Percentiles rank a stretch among this genome's conserved stretches.
Evolutionary conservation across 2,888 invertebrate genomes (phyloP).

Genomic region (Girardia tigrina): DNA sequence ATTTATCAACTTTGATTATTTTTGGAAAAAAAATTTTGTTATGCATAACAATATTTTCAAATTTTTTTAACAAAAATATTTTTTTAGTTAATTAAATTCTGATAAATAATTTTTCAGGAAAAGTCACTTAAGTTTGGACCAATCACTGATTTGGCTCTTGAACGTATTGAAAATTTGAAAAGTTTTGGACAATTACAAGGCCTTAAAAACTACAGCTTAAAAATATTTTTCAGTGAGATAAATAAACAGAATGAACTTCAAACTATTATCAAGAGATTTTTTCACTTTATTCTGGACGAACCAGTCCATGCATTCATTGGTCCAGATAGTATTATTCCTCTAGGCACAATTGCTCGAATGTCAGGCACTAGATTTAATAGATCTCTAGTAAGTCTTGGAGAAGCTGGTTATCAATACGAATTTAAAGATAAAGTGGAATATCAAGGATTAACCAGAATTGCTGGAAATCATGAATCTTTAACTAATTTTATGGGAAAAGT

Average conservation of each 20-base stretch:
- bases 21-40: no score
- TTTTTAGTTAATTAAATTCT: no score
- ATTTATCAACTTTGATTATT: no score
- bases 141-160: not conserved
- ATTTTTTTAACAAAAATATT: no score
- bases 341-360: not conserved
- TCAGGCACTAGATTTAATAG: not conserved
- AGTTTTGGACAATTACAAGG: not conserved
- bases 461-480: slow-evolving; percentile 12
- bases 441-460: slow-evolving; percentile 1
- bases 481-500: not conserved
- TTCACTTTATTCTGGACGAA: not conserved
- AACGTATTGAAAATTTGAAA: not conserved
- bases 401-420: not conserved
- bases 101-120: not conserved
- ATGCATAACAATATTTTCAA: no score
- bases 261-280: slow-evolving; percentile 8
- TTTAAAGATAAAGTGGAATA: not conserved
- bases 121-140: not conserved
- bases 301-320: slow-evolving; percentile 1
- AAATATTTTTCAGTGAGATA: not conserved
- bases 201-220: not conserved
- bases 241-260: not conserved
- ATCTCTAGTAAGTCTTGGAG: not conserved
- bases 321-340: not conserved